These are phyloP conservation scores for Macroteleia sp. DNA, from an alignment of 2,888 invertebrate species.

Conservation along the genomic window DNA sequence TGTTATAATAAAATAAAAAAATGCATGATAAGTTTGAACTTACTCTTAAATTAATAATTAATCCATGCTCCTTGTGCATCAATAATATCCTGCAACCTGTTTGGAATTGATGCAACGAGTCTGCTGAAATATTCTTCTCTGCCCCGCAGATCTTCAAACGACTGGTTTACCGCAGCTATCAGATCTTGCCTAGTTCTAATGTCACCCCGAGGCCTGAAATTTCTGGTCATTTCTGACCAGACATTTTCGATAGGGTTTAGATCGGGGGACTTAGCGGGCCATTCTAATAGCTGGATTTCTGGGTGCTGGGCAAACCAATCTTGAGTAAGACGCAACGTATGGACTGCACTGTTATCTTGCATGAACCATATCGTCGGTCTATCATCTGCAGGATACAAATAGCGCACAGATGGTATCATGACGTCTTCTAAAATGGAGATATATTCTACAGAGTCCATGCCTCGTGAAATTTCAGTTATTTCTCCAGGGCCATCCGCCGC, in stretches of 20 bases:
- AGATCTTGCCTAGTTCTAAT: background rate
- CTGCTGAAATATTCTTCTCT: background rate
- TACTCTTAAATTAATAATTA: background rate
- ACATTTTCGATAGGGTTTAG: conserved; percentile 67
- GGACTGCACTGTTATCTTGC: background rate
- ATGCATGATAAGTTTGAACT: no score
- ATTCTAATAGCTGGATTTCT: conserved; percentile 26
- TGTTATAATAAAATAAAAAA: no score
- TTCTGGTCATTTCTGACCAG: conserved; percentile 57
- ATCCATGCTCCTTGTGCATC: conserved; percentile 1
- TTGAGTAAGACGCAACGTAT: background rate
- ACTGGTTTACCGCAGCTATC: background rate
- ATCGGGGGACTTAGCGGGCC: conserved; percentile 27
- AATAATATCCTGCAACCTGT: background rate
- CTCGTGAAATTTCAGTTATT: background rate
- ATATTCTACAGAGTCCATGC: conserved; percentile 22
- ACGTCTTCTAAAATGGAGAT: conserved; percentile 7
- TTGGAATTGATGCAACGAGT: background rate
- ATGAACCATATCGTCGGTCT: conserved; percentile 27
- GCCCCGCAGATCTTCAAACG: background rate
- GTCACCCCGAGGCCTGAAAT: background rate
- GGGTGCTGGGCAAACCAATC: conserved; percentile 57
- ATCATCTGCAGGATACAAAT: background rate
- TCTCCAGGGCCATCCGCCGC: conserved; percentile 37
- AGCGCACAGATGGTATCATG: conserved; percentile 9